Evolutionary conservation across 92 coral and sea anemone species (phyloP), one percentile per base, ranked within the genome.

Genomic region (Epizoanthus ramosus): DNA sequence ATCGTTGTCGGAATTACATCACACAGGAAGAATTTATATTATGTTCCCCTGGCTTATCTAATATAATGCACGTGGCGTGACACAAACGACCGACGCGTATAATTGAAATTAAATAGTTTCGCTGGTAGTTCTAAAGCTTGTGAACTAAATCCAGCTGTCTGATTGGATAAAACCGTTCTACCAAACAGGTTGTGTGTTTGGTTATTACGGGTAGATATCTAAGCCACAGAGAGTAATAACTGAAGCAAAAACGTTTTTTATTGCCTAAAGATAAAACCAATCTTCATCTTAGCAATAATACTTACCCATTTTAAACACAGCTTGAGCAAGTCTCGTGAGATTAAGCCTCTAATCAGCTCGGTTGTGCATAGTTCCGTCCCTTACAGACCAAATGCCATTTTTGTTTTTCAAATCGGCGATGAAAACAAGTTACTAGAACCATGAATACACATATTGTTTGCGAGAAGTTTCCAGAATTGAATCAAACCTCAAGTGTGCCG

Each of bases 41-140:
- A 83, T 83, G 61, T 77, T 61, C 45, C 41, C 84, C 67, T 85
- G 90, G 83, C 93, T 93, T 86, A 93, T 87, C 98, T 93, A 94
- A 93, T 93, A 82, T 65, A 73, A 71, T 77, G 84, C 79, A 82
- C 85, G 88, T 79, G 80, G 86, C 85, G 85, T 73, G 47, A 73
- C 87, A 81, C 76, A 74, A 79, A 47, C 85, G 85, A 90, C 94
- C 83, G 95, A 73, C 73, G 61, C 73, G 73, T 58, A 73, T 90
- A 91, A 93, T 93, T 90, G 92, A 71, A 84, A 79, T 81, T 87
- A 85, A 90, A 91, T 89, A 57, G 59, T 25, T 41, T 63, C 70
- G 80, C 98, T 85, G 94, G 97, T 79, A 41, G 65, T 22, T 52
- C 54, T 77, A 73, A 80, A 57, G 86, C 33, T 61, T 41, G 85